phyloP scores from a whole-genome alignment of 2,888 invertebrate species.

The Agrochola macilenta region DNA sequence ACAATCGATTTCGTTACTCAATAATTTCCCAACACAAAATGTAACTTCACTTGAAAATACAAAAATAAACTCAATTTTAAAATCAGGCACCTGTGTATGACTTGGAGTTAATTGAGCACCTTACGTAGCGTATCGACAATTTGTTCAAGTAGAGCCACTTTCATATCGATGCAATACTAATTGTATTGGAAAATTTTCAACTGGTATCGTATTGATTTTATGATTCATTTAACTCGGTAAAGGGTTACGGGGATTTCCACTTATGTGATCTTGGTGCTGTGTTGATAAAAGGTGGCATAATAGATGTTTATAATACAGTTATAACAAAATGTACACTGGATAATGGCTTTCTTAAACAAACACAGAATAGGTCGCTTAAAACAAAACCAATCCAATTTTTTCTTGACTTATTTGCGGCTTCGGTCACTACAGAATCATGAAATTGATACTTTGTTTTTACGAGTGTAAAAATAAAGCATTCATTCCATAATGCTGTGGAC shows the following conservation, averaged over 20 bases:
- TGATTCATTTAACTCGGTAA: slow-evolving; percentile 30
- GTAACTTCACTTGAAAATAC: slow-evolving; percentile 35
- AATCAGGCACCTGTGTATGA: slow-evolving; percentile 69
- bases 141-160: slow-evolving; percentile 63
- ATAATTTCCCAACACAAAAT: slow-evolving; percentile 21
- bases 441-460: too few relatives aligned
- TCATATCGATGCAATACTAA: slow-evolving; percentile 56
- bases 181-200: slow-evolving; percentile 59
- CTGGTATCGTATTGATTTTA: slow-evolving; percentile 53
- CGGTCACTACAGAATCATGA: neutral
- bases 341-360: neutral
- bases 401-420: neutral
- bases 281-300: neutral
- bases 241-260: slow-evolving; percentile 5
- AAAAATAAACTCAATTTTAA: slow-evolving; percentile 50
- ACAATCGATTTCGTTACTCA: slow-evolving; percentile 5
- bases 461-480: too few relatives aligned
- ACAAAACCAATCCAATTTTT: neutral
- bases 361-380: neutral
- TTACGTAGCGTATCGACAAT: slow-evolving; percentile 56
- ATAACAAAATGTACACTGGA: neutral
- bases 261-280: slow-evolving; percentile 17
- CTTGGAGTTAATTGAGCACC: slow-evolving; percentile 71
- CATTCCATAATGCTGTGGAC: too few relatives aligned
- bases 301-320: neutral